Evolutionary conservation across 2,888 invertebrate species (phyloP).

Genomic region (Zaprionus obscuricornis): DNA sequence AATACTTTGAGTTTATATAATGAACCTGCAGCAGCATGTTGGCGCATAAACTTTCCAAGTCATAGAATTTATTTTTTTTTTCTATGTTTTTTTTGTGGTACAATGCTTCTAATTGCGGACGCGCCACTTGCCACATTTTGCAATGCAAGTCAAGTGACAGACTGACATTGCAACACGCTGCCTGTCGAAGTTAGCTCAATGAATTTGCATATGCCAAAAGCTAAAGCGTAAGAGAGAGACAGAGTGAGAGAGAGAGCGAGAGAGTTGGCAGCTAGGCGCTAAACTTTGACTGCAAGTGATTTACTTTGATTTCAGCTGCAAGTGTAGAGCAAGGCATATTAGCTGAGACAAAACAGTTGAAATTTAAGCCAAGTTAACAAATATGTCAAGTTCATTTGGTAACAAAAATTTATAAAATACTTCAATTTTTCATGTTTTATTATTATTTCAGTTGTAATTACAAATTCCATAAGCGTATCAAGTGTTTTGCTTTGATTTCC

Average conservation of each 20-base stretch:
- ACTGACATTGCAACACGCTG: conserved; percentile 7
- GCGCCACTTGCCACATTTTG: conserved; percentile 31
- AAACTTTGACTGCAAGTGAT: conserved; percentile 57
- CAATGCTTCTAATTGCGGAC: conserved; percentile 73
- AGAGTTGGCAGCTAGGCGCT: conserved; percentile 12
- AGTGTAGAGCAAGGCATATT: no score
- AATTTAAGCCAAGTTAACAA: no score
- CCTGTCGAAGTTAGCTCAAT: conserved; percentile 55
- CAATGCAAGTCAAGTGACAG: conserved; percentile 19
- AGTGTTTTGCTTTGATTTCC: no score
- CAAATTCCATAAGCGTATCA: no score
- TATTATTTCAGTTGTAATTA: no score
- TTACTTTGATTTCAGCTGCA: conserved; percentile 39
- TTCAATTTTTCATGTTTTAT: no score
- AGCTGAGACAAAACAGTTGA: no score
- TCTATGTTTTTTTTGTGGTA: conserved; percentile 56
- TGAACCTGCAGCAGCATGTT: conserved; percentile 49
- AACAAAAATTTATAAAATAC: no score
- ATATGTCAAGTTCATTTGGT: no score
- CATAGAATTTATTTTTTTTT: conserved; percentile 9
- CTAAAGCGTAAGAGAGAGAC: neutral
- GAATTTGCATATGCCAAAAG: conserved; percentile 55
- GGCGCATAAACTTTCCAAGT: conserved; percentile 49
- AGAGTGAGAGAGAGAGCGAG: neutral
- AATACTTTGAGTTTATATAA: conserved; percentile 30